phyloP scores from a whole-genome alignment of 2,888 invertebrate species.

The Harpagoxenus sublaevis region DNA sequence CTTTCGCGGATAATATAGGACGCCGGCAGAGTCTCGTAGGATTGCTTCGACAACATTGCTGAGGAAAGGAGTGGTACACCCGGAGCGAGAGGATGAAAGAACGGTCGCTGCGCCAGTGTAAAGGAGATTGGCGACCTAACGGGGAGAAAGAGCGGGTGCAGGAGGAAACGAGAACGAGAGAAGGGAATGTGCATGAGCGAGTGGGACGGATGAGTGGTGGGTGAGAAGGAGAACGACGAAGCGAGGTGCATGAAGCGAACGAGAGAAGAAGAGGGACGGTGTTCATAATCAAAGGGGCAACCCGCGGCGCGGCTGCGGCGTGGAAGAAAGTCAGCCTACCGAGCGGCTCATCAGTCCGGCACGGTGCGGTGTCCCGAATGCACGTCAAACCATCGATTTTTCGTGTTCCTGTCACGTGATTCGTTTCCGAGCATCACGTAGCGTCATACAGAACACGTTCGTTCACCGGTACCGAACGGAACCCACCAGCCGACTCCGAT shows the following conservation, averaged over 20 bases:
- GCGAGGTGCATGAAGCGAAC: slow-evolving; percentile 37
- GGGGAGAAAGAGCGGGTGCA: slow-evolving; percentile 48
- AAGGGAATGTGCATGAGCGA: slow-evolving; percentile 11
- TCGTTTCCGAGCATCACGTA: slow-evolving; percentile 32
- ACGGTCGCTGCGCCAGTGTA: slow-evolving; percentile 61
- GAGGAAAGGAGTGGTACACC: slow-evolving; percentile 56
- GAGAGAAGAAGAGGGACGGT: slow-evolving; percentile 64
- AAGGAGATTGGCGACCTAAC: slow-evolving; percentile 68
- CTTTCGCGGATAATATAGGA: slow-evolving; percentile 34
- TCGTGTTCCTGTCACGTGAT: slow-evolving; percentile 71
- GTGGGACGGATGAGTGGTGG: slow-evolving; percentile 14
- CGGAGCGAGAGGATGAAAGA: slow-evolving; percentile 52
- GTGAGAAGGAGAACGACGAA: slow-evolving; percentile 40
- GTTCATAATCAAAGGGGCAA: slow-evolving; percentile 82
- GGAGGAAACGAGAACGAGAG: slow-evolving; percentile 14
- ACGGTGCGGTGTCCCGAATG: slow-evolving; percentile 81
- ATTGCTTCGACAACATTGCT: slow-evolving; percentile 57
- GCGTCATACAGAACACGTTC: slow-evolving; percentile 18
- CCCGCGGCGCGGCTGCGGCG: slow-evolving; percentile 72
- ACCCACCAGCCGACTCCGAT: slow-evolving; percentile 17
- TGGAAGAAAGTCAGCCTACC: slow-evolving; percentile 77
- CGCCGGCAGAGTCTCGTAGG: slow-evolving; percentile 65
- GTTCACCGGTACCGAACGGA: slow-evolving; percentile 20
- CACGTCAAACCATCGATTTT: slow-evolving; percentile 75
- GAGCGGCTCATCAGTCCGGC: slow-evolving; percentile 78